A percentile compares a stretch with the other conserved stretches of the same genome.
Evolutionary conservation across 23 tunicate species (phyloP).

Genomic region (Corella eumyota): DNA sequence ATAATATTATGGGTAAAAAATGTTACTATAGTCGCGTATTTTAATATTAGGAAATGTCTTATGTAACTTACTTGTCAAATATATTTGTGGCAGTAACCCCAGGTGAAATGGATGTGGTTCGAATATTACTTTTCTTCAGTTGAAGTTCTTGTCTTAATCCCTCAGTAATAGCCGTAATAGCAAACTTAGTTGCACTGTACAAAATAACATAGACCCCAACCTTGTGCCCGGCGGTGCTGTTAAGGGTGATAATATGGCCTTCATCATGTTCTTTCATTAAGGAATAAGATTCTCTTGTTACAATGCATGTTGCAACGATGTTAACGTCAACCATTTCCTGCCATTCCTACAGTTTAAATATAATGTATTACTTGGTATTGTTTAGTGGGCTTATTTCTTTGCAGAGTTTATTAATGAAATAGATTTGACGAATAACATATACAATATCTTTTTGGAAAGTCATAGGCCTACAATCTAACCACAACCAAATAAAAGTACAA

Average conservation of each 20-base stretch:
- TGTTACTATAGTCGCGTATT: too few species aligned
- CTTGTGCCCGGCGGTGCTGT: slow-evolving; percentile 50
- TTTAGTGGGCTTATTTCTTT: too few species aligned
- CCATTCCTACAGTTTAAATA: too few species aligned
- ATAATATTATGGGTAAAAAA: too few species aligned
- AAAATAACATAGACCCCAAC: slow-evolving; percentile 2
- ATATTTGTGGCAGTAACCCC: slow-evolving; percentile 30
- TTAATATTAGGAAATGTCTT: too few species aligned
- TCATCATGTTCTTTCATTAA: slow-evolving; percentile 44
- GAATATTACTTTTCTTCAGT: slow-evolving; percentile 14
- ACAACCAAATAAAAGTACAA: too few species aligned
- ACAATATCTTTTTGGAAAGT: too few species aligned
- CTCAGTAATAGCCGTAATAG: slow-evolving; percentile 57
- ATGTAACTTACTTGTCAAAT: slow-evolving; percentile 10
- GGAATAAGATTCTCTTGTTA: slow-evolving; percentile 18
- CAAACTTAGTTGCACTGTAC: slow-evolving; percentile 48
- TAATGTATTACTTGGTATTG: too few species aligned
- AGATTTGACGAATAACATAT: too few species aligned
- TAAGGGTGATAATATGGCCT: slow-evolving; percentile 37
- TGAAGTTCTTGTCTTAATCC: slow-evolving; percentile 47
- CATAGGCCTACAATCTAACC: too few species aligned
- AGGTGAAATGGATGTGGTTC: slow-evolving; percentile 49
- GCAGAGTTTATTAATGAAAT: too few species aligned
- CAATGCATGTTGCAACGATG: slow-evolving; percentile 29
- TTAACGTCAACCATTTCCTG: slow-evolving; percentile 49